Evolutionary conservation across 2,888 invertebrate species (phyloP), one percentile per base, ranked within the genome.

Genomic region (Noctua pronuba): DNA sequence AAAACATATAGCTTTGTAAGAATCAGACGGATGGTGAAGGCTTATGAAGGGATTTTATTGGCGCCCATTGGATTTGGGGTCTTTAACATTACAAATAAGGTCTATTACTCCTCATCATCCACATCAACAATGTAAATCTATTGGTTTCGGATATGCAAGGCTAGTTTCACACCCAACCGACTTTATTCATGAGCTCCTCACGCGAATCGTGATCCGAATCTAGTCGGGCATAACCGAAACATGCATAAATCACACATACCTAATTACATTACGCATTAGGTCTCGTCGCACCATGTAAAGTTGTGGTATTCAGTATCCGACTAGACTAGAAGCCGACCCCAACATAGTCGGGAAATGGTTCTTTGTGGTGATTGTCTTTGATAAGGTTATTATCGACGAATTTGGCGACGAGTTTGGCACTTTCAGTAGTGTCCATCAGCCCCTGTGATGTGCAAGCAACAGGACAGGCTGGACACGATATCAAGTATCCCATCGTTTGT

Each of bases 241-340:
- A 67, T 79, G 79, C 79, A 77, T 77, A 66, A 77, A 79, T 79
- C 69, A 79, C 28, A 31, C 18, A n/a, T 62, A 49, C 18, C 21
- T 24, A 31, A 58, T 68, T 79, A 77, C 44, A 58, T 58, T 21
- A 24, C 44, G 38, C 46, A 79, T 58, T 58, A 41, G 21, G 21
- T 49, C 16, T 28, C 16, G 31, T 60, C 10, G 31, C 31, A 60
- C 4, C 10, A 60, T 31, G 31, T 10, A 31, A 21, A 28, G 16
- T 28, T n/a, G 5, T 55, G n/a, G 28, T 28, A 28, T 2, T 28
- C 58, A 28, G 6, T 28, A 58, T 58, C 28, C 58, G 2, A 2
- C 16, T 28, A 6, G 58, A n/a, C 58, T 0, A n/a, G 5, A n/a
- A 55, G 6, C 11, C 13, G n/a, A n/a, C 10, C 13, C 2, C 55